phyloP scores from a whole-genome alignment of 2,113 vertebrate species.

The Centropus unirufus region DNA sequence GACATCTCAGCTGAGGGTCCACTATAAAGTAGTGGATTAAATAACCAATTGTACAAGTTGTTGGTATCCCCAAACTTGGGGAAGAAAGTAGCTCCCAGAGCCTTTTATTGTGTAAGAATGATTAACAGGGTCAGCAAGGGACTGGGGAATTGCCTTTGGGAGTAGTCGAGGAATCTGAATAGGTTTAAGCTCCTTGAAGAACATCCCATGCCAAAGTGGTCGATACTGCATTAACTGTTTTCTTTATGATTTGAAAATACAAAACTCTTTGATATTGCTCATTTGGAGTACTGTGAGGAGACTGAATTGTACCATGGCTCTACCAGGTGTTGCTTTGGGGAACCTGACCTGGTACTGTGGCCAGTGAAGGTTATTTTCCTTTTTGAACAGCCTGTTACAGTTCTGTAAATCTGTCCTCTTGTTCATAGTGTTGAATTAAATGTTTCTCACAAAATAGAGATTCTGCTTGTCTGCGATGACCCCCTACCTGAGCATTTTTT shows the following conservation, averaged over 20 bases:
- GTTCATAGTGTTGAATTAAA: slow-evolving; percentile 68
- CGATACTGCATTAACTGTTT: not conserved
- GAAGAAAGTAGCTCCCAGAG: slow-evolving; percentile 68
- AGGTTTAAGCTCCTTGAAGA: not conserved
- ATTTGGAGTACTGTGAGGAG: slow-evolving; percentile 26
- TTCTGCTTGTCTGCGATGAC: not conserved
- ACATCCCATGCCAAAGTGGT: slow-evolving; percentile 8
- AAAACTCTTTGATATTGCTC: not conserved
- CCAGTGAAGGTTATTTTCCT: not conserved
- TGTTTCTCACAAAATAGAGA: slow-evolving; percentile 41
- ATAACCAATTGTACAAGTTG: slow-evolving; percentile 18
- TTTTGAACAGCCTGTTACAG: slow-evolving; percentile 50
- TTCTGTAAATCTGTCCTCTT: slow-evolving; percentile 61
- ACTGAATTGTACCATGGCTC: slow-evolving; percentile 17
- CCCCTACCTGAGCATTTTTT: not conserved
- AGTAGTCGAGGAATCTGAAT: not conserved
- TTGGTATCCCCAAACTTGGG: slow-evolving; percentile 66
- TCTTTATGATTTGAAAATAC: not conserved
- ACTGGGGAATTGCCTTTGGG: not conserved
- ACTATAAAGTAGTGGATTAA: not conserved
- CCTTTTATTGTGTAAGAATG: slow-evolving; percentile 11
- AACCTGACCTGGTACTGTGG: slow-evolving; percentile 5
- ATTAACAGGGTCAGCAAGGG: not conserved
- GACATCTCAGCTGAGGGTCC: not conserved
- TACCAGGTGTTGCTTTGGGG: not conserved